A percentile compares a stretch with the other conserved stretches of the same genome.
Evolutionary conservation across 2,113 vertebrate genomes (phyloP).

Genomic region (Steatornis caripensis): DNA sequence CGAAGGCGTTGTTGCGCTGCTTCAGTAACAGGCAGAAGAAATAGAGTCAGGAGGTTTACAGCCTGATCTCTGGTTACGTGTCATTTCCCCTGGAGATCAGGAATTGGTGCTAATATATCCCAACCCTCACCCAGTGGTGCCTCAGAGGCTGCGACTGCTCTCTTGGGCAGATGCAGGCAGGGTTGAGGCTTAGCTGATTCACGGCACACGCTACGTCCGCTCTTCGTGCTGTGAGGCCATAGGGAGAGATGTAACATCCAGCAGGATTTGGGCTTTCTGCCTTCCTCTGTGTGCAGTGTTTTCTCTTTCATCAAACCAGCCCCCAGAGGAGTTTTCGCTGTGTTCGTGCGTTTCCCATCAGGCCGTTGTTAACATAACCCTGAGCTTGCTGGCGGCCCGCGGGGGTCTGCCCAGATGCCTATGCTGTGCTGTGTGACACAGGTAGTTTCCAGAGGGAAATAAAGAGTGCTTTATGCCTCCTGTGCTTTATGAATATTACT

Average conservation of each 20-base stretch:
- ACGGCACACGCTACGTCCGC: accelerated
- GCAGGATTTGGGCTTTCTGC: neutral
- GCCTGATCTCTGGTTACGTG: accelerated
- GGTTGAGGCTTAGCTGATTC: neutral
- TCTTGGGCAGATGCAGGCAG: no score
- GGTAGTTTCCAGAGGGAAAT: neutral
- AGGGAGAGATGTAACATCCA: neutral
- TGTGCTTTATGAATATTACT: neutral
- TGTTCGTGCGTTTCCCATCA: accelerated
- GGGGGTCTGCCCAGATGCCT: neutral
- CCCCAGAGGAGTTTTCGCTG: neutral
- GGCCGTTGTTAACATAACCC: neutral
- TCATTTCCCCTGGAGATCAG: neutral
- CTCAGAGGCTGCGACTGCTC: neutral
- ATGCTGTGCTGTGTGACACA: neutral
- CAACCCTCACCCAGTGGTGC: neutral
- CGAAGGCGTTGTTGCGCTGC: neutral
- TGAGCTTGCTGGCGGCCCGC: accelerated
- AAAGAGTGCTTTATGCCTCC: neutral
- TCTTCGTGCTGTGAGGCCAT: accelerated
- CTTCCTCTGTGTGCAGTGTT: neutral
- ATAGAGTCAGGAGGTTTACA: neutral
- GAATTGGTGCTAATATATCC: neutral
- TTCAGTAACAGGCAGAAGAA: neutral
- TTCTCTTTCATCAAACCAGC: neutral